phyloP scores from a whole-genome alignment of 1,140 invertebrate species.

The Muscidifurax raptorellus region DNA sequence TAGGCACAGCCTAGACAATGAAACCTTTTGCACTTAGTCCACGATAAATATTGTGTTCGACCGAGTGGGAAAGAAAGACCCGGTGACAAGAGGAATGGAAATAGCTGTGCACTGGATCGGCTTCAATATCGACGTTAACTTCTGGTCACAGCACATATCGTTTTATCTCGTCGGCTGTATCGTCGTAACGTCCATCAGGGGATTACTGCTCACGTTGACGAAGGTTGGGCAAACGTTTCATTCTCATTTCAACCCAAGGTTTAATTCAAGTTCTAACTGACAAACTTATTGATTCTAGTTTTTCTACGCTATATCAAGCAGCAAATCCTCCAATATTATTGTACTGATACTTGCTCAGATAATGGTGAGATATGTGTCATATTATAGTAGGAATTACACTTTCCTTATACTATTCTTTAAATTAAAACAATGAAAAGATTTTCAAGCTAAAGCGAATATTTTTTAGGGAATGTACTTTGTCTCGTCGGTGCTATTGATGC shows the following conservation, averaged over 20 bases:
- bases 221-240: slow-evolving; percentile 81
- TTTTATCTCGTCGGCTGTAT: slow-evolving; percentile 98
- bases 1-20: neutral
- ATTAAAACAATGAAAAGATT: neutral
- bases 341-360: slow-evolving; percentile 97
- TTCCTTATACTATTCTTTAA: slow-evolving; percentile 8
- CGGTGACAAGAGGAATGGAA: slow-evolving; percentile 97
- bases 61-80: slow-evolving; percentile 98
- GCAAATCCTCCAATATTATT: slow-evolving; percentile 99
- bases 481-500: slow-evolving; percentile 96
- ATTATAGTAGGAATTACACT: slow-evolving; percentile 15
- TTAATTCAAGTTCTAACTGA: neutral
- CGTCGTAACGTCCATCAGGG: slow-evolving; percentile 97
- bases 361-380: slow-evolving; percentile 82
- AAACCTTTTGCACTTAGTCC: slow-evolving; percentile 79
- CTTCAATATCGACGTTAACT: slow-evolving; percentile 96
- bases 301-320: slow-evolving; percentile 99
- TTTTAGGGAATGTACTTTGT: slow-evolving; percentile 99
- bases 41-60: slow-evolving; percentile 99
- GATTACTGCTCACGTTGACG: slow-evolving; percentile 96
- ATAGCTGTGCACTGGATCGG: slow-evolving; percentile 98
- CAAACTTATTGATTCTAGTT: slow-evolving; percentile 83
- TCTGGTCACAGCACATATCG: slow-evolving; percentile 99
- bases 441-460: slow-evolving; percentile 13
- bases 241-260: slow-evolving; percentile 7